Conservation (phyloP, 2,797 vertebrate genomes). For the Echeneis naucrates region DNA sequence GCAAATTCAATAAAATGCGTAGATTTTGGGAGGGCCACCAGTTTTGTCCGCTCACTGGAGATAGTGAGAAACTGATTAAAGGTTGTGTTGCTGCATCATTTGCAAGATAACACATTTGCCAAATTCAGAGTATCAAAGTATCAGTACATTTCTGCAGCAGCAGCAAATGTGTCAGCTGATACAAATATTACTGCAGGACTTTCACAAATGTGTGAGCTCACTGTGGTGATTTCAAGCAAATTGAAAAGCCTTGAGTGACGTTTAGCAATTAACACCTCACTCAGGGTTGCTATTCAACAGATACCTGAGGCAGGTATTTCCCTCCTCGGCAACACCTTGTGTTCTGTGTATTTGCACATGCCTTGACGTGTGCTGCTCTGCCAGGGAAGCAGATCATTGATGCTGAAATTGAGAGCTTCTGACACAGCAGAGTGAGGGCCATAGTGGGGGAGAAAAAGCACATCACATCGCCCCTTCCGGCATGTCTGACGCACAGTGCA, state of each 20-base stretch:
- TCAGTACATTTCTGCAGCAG: conserved; percentile 5
- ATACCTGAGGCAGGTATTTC: conserved; percentile 68
- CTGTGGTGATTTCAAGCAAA: conserved; percentile 34
- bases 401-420: conserved; percentile 73
- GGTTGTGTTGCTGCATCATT: conserved; percentile 1
- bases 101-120: not conserved
- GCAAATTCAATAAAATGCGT: conserved; percentile 60
- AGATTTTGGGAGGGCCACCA: conserved; percentile 30
- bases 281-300: conserved; percentile 48
- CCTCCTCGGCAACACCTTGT: conserved; percentile 37
- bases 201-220: conserved; percentile 25
- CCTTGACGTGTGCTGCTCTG: conserved; percentile 55
- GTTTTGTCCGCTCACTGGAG: conserved; percentile 43
- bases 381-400: conserved; percentile 50
- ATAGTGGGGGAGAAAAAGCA: conserved; percentile 68
- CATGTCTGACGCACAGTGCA: conserved; percentile 82
- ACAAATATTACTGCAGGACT: conserved; percentile 25
- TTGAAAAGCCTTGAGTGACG: conserved; percentile 59
- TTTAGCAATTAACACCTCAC: conserved; percentile 70
- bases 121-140: conserved; percentile 8
- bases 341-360: conserved; percentile 45
- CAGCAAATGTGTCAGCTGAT: not conserved
- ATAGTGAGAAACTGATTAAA: not conserved
- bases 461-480: conserved; percentile 80
- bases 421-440: conserved; percentile 80